Conservation (phyloP, 2,888 invertebrate genomes). For the Odontomyia ornata region DNA sequence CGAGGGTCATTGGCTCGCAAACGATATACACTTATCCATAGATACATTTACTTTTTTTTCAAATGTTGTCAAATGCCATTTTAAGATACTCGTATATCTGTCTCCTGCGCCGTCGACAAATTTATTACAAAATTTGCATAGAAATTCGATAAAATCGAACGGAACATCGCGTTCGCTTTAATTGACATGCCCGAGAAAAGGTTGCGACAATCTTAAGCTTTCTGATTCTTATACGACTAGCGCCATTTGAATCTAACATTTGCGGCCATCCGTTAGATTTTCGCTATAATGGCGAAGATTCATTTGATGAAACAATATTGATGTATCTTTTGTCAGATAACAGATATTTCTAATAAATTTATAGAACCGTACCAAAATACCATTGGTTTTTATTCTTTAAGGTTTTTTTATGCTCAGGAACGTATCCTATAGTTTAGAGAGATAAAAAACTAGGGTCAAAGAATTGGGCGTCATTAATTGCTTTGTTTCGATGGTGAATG, state of each 20-base stretch:
- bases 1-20: constrained; percentile 13
- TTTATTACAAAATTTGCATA: constrained; percentile 37
- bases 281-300: background rate
- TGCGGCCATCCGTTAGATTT: background rate
- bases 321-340: background rate
- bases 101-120: constrained; percentile 8
- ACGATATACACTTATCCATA: background rate
- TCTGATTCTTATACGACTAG: background rate
- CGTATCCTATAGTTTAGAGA: too few species aligned
- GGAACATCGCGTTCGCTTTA: constrained; percentile 24
- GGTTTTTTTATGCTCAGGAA: too few species aligned
- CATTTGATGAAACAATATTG: background rate
- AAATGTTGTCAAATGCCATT: constrained; percentile 14
- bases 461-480: too few species aligned
- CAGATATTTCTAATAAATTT: background rate
- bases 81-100: background rate
- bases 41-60: background rate
- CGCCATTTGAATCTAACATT: background rate
- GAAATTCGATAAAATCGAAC: constrained; percentile 40
- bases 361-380: background rate
- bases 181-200: constrained; percentile 33
- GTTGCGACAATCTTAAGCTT: background rate
- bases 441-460: too few species aligned
- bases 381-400: too few species aligned
- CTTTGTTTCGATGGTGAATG: too few species aligned